Conservation (phyloP, 1,140 invertebrate species). For the Orussus abietinus region DNA sequence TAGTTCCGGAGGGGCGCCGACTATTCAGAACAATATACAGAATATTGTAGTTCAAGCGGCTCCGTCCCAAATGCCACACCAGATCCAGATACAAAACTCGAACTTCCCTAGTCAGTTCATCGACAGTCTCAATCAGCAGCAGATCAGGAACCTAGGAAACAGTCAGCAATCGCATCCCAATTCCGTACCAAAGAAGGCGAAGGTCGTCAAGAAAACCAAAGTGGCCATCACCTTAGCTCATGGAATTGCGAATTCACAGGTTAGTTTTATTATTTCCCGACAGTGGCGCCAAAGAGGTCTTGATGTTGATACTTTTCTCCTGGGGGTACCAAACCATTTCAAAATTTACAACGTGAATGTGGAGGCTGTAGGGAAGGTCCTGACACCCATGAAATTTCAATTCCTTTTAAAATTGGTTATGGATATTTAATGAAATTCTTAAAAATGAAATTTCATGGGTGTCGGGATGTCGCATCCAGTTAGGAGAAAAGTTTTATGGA, state of each 20-base stretch:
- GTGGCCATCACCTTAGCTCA: constrained; percentile 32
- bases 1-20: constrained; percentile 50
- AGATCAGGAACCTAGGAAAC: constrained; percentile 42
- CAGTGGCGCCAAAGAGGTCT: too few species aligned
- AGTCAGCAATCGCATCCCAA: constrained; percentile 24
- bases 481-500: too few species aligned
- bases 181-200: constrained; percentile 39
- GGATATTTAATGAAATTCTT: too few species aligned
- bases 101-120: constrained; percentile 50
- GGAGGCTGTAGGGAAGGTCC: too few species aligned
- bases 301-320: constrained; percentile 1
- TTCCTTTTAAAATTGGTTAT: too few species aligned
- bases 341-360: too few species aligned
- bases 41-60: constrained; percentile 51
- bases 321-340: too few species aligned
- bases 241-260: constrained; percentile 26
- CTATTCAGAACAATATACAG: constrained; percentile 52
- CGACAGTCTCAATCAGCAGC: constrained; percentile 51
- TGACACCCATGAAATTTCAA: too few species aligned
- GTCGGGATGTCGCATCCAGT: too few species aligned
- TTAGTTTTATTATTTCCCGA: constrained; percentile 17
- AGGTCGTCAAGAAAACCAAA: constrained; percentile 44
- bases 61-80: constrained; percentile 48
- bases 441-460: too few species aligned
- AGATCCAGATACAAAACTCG: constrained; percentile 51